Percentiles rank a stretch among this genome's conserved stretches.
Evolutionary conservation across 2,888 invertebrate genomes (phyloP).

Genomic region (Apoda limacodes): DNA sequence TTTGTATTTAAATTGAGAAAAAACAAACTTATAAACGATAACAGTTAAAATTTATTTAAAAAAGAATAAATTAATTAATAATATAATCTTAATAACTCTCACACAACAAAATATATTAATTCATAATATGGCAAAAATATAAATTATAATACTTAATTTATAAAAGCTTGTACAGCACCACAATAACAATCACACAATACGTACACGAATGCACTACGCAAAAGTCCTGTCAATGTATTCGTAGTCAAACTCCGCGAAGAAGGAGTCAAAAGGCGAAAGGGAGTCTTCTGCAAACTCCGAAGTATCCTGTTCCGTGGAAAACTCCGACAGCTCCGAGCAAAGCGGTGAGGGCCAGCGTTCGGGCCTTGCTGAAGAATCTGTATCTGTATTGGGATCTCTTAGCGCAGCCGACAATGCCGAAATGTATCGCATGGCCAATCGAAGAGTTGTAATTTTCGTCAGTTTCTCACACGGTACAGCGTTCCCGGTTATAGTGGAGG

Average conservation of each 20-base stretch:
- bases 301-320: constrained; percentile 59
- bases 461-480: constrained; percentile 78
- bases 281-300: constrained; percentile 65
- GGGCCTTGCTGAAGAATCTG: constrained; percentile 25
- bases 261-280: constrained; percentile 69
- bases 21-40: constrained; percentile 32
- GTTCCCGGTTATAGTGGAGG: constrained; percentile 60
- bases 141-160: constrained; percentile 47
- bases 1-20: too few relatives aligned
- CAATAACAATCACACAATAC: constrained; percentile 30
- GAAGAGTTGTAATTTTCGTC: constrained; percentile 89
- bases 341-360: constrained; percentile 54
- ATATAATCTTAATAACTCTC: constrained; percentile 48
- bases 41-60: constrained; percentile 62
- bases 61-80: constrained; percentile 44
- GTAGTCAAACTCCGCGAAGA: constrained; percentile 63
- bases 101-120: constrained; percentile 45
- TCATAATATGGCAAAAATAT: constrained; percentile 58
- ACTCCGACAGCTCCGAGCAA: constrained; percentile 67
- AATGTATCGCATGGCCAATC: constrained; percentile 91
- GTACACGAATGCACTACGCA: constrained; percentile 54
- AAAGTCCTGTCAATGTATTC: constrained; percentile 62
- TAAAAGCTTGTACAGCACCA: constrained; percentile 21
- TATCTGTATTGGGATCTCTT: constrained; percentile 42
- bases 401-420: constrained; percentile 78